Conservation (phyloP, 2,113 vertebrate species). For the Bothrops jararaca region DNA sequence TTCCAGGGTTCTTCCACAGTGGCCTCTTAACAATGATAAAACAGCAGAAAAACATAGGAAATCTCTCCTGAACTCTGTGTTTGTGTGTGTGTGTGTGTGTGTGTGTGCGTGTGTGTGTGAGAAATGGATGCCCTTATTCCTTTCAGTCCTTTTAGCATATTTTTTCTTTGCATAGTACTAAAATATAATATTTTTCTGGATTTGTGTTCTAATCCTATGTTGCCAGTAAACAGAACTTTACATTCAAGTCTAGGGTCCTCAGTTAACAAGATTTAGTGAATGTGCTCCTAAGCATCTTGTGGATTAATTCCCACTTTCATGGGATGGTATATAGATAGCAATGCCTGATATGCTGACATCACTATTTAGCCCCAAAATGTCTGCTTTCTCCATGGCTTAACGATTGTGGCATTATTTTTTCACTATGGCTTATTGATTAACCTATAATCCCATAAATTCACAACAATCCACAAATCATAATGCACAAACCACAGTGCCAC, state of each 20-base stretch:
- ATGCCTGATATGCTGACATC: background rate
- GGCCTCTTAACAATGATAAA: background rate
- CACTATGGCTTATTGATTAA: background rate
- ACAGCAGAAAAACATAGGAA: background rate
- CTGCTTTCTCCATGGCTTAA: background rate
- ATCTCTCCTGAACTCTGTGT: background rate
- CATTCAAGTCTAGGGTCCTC: background rate
- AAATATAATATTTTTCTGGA: background rate
- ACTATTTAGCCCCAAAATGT: background rate
- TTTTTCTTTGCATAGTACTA: background rate
- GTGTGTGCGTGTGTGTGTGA: no score
- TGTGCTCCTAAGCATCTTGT: slow-evolving; percentile 21
- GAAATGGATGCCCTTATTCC: background rate
- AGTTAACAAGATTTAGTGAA: background rate
- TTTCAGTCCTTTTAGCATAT: background rate
- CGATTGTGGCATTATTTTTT: background rate
- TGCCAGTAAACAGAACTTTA: slow-evolving; percentile 18
- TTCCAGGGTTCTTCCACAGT: background rate
- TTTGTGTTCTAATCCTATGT: background rate
- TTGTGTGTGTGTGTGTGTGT: no score
- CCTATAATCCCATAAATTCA: background rate
- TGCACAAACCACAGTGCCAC: background rate
- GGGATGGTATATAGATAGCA: slow-evolving; percentile 8
- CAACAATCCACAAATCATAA: background rate
- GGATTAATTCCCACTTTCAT: slow-evolving; percentile 5